phyloP scores from a whole-genome alignment of 2,888 invertebrate genomes.

The Nomada fabriciana region DNA sequence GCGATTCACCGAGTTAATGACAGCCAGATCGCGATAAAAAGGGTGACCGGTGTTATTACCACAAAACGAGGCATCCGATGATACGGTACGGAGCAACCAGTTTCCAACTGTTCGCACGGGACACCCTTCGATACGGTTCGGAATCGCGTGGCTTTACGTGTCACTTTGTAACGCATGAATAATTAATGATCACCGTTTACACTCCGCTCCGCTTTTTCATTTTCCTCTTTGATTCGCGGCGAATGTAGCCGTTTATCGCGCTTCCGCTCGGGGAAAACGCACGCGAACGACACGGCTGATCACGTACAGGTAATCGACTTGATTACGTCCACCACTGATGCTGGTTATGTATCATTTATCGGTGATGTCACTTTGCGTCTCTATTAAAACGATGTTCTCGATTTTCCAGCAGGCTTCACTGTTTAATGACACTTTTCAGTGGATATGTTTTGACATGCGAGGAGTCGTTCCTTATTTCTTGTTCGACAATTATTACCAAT shows the following conservation, averaged over 20 bases:
- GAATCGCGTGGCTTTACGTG: slow-evolving; percentile 47
- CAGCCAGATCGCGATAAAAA: slow-evolving; percentile 37
- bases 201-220: slow-evolving; percentile 30
- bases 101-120: slow-evolving; percentile 21
- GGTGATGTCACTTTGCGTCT: not conserved
- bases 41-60: slow-evolving; percentile 31
- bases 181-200: slow-evolving; percentile 61
- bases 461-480: no score
- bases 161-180: slow-evolving; percentile 63
- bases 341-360: not conserved
- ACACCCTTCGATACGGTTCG: slow-evolving; percentile 36
- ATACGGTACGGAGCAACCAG: slow-evolving; percentile 21
- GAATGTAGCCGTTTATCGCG: not conserved
- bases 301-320: slow-evolving; percentile 26
- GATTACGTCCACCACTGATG: slow-evolving; percentile 12
- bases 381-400: not conserved
- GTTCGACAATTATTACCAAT: no score
- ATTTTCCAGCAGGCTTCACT: not conserved
- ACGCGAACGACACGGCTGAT: slow-evolving; percentile 24
- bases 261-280: slow-evolving; percentile 19
- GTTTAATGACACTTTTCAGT: no score
- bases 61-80: slow-evolving; percentile 50
- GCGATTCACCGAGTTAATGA: slow-evolving; percentile 42
- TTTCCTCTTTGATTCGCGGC: slow-evolving; percentile 27
- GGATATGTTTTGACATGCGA: no score